phyloP scores from a whole-genome alignment of 2,113 vertebrate species.

The Hemiprocne comata region DNA sequence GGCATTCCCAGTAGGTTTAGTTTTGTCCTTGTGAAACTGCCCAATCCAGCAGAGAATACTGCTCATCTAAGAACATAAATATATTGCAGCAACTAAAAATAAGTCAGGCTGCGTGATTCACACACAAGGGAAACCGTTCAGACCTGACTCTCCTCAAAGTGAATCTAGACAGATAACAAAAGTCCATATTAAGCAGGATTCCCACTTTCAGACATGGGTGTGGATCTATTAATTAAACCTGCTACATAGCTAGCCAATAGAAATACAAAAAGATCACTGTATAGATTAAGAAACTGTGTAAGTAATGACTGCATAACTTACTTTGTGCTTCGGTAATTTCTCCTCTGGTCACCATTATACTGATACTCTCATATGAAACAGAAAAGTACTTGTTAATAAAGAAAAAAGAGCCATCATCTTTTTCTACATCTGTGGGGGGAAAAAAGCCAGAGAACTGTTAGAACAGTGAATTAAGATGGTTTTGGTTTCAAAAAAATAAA shows the following conservation, averaged over 20 bases:
- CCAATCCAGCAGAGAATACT: neutral
- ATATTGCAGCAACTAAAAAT: neutral
- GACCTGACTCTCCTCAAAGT: neutral
- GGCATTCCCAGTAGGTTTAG: neutral
- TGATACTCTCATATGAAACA: fast-evolving
- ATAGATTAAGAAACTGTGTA: neutral
- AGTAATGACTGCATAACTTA: neutral
- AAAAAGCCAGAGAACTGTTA: neutral
- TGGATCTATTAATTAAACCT: neutral
- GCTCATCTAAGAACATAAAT: neutral
- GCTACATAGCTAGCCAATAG: neutral
- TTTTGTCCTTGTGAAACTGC: neutral
- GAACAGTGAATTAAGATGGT: neutral
- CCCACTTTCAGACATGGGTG: neutral
- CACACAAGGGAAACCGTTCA: neutral
- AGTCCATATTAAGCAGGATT: neutral
- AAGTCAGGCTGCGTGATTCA: neutral
- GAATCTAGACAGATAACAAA: neutral
- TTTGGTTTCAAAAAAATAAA: neutral
- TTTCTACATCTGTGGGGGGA: neutral
- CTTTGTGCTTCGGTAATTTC: neutral
- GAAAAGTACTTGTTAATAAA: neutral
- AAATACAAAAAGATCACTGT: neutral
- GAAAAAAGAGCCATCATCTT: neutral
- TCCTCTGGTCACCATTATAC: neutral